Evolutionary conservation across 2,113 vertebrate genomes (phyloP), one percentile per base, ranked within the genome.

Genomic region (Himantopus leucocephalus): DNA sequence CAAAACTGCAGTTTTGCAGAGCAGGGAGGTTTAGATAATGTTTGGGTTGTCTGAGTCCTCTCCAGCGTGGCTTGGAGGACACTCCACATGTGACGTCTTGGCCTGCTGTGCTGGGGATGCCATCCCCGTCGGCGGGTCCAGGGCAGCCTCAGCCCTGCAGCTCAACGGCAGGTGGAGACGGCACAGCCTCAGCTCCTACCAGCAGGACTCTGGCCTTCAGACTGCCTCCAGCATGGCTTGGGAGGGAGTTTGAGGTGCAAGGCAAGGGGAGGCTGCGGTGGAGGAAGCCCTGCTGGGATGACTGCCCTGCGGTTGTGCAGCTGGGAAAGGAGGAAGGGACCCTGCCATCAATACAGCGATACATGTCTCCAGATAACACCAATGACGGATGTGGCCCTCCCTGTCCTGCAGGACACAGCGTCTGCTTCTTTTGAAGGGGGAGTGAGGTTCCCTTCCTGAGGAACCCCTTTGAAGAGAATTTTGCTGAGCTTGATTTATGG

Each of bases 161-260:
- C 35, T 15, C 24, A 22, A 12, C 2, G 2, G 29, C 29, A 48
- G 39, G 27, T 34, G 2, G 0, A 34, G 66, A 10, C 0, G 5
- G 5, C 13, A 30, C 6, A 22, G n/a, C n/a, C n/a, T 58, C 19
- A 2, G 17, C 32, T 58, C 53, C 64, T 73, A 48, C 27, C 53
- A 27, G 48, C 16, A 14, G 8, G 14, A 59, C 24, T 35, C 47
- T 13, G 5, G 30, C 19, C 30, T 70, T 73, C 9, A 11, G 37
- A 11, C 3, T 62, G 3, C 16, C 55, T 74, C 53, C 63, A 17
- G 21, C 9, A 1, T 7, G 16, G 16, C 30, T 62, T 35, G 8
- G 45, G 62, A 75, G 23, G 6, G n/a, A 37, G n/a, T 20, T 20
- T 37, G 39, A 79, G 62, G 34, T 37, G 16, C n/a, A 24, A 50